Evolutionary conservation across 2,113 vertebrate species (phyloP), one percentile per base, ranked within the genome.

Genomic region (Tachysurus vachellii): DNA sequence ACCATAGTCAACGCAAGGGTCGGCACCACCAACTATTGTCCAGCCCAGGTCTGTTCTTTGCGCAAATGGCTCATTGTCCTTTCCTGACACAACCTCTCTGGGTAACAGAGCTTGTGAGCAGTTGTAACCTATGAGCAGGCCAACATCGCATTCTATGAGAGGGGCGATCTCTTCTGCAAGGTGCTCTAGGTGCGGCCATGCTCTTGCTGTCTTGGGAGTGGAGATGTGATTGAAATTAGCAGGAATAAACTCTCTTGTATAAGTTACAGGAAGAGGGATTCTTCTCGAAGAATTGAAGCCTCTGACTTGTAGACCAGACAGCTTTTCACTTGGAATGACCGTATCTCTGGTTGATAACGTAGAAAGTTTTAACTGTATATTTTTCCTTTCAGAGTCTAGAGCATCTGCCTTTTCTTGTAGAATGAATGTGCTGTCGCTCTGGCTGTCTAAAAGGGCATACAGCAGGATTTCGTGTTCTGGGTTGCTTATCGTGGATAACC

Each of bases 301-400:
- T 77, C 42, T 85, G 9, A 85, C 21, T 47, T 85, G 73, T 28
- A 85, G 3, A 28, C n/a, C 44, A 79, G n/a, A n/a, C n/a, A n/a
- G 9, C 9, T 79, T 85, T 9, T 42, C 11, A 21, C 44, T 79
- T 13, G 73, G 11, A 17, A 85, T 9, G 11, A 79, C 59, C n/a
- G 56, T 77, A 9, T 12, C 64, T 57, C 44, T 85, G 44, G 56
- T n/a, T 21, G 73, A 42, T 73, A 85, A 19, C 23, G 42, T 85
- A 5, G 84, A 62, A 10, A 62, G 31, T 23, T 66, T 75, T 36
- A 85, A 44, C n/a, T 79, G 31, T 6, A 85, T 21, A 13, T 5
- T 31, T 53, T 85, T 26, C 23, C 9, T 68, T 17, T 2, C 61
- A 14, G 21, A 16, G 21, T 76, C 36, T 2, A 36, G 36, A 36